Evolutionary conservation across 1,140 invertebrate genomes (phyloP), one percentile per base, ranked within the genome.

Genomic region (Tetragnatha versicolor): DNA sequence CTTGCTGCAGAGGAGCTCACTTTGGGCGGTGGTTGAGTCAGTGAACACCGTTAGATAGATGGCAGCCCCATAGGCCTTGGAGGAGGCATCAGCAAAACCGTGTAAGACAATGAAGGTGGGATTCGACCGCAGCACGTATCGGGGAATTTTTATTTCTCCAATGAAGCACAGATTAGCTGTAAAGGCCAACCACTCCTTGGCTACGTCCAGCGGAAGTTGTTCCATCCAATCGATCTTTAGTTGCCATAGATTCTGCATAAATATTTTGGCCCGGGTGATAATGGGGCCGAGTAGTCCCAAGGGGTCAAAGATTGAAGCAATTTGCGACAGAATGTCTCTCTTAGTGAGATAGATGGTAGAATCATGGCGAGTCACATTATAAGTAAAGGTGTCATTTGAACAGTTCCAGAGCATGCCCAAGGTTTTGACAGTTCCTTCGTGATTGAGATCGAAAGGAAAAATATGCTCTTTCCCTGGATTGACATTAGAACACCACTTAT

Each of bases 401-500:
- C 14, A 7, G 14, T 53, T 53, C 22, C 14, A 53, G 9, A 53
- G 22, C 20, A 53, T 53, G 6, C 51, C 51, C 51, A 53, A 20
- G 6, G 51, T 25, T 25, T 53, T 42, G 39, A 17, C 17, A 42
- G 39, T 42, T 9, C 17, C 39, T 42, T 7, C 39, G 17, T 17
- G 17, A 17, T 42, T 17, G 7, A 9, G 39, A 9, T 42, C 17
- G 39, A 42, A 42, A 17, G 39, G 39, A 42, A 42, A 42, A 42
- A n/a, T n/a, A n/a, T n/a, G n/a, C n/a, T n/a, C n/a, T n/a, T n/a
- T n/a, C n/a, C n/a, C n/a, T n/a, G n/a, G n/a, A n/a, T n/a, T n/a
- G n/a, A n/a, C n/a, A 72, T 85, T 86, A 4, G 83, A 83, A 1
- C 75, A 69, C 85, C 85, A 87, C 83, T 87, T 87, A 55, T 84